These are phyloP conservation scores for Dasypus novemcinctus DNA, from an alignment of 2,113 vertebrate genomes.

Conservation along the genomic window DNA sequence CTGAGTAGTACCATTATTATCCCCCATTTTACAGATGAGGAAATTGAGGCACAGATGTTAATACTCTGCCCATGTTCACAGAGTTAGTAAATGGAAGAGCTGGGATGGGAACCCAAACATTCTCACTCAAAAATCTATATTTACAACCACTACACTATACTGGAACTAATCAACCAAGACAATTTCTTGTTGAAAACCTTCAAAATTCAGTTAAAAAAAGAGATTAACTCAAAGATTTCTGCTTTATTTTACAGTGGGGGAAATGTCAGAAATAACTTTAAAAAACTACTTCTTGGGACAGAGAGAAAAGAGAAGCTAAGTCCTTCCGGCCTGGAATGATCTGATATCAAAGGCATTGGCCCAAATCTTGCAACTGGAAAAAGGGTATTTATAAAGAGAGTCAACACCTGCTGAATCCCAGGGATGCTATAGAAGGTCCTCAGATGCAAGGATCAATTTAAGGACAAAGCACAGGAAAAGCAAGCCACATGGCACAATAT, in stretches of 20 bases:
- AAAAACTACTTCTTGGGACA: no score
- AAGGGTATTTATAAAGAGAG: background rate
- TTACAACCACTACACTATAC: background rate
- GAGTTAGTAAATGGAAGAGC: background rate
- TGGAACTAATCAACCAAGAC: background rate
- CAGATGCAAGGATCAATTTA: background rate
- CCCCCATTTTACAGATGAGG: background rate
- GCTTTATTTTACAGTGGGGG: background rate
- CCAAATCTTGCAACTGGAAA: background rate
- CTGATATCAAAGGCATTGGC: background rate
- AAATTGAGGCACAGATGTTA: background rate
- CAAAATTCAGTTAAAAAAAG: background rate
- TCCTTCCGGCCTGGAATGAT: background rate
- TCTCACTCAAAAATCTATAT: background rate
- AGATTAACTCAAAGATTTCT: background rate
- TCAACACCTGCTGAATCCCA: background rate
- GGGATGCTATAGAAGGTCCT: background rate
- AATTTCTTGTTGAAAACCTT: background rate
- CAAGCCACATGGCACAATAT: background rate
- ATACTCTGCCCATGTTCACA: background rate
- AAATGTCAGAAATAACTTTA: background rate
- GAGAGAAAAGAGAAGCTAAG: background rate
- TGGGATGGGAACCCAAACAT: background rate
- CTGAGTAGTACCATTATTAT: background rate
- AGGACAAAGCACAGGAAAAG: background rate